Base-by-base conservation (phyloP, 2,888 invertebrate species). In the Melangyna quadrimaculata region DNA sequence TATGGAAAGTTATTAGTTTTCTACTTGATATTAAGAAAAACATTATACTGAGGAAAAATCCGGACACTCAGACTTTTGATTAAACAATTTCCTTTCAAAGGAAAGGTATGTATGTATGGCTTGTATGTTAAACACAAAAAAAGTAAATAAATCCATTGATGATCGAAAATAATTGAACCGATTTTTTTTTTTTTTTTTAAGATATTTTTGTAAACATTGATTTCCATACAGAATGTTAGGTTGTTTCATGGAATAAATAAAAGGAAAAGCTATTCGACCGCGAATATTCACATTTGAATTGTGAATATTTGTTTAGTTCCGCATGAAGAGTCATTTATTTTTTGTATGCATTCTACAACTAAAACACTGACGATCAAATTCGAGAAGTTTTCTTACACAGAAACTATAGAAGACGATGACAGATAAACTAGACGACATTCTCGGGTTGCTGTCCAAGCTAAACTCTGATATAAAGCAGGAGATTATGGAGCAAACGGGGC, bases 241-340 rank as follows among this genome's bases (percentile, higher is more conserved):
- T 35, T 9, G n/a, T n/a, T n/a, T n/a, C n/a, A n/a, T 70, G 9
- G n/a, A 19, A 63, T 51, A 17, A 37, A 73, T 29, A 29, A 27
- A 43, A 37, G 27, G 37, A 2, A 51, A 67, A 67, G 1, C 45
- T 61, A 73, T 51, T 73, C 29, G 29, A 29, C 27, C 32, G 51
- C 69, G 51, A 73, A 73, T n/a, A n/a, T 73, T 73, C 8, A 61
- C 55, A 35, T 71, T 29, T 19, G 27, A 45, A 53, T 61, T 37
- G 22, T 24, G 29, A 35, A 63, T 61, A 53, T 77, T 77, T 69
- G 12, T 37, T 45, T 35, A 14, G 22, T 48, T 51, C 10, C 14
- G 45, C 32, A 53, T 32, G 43, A 57, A 55, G 10, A 27, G 1
- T 51, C 24, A 27, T 43, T 43, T 1, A 27, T n/a, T 63, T 27